Evolutionary conservation across 2,797 vertebrate genomes (phyloP), one percentile per base, ranked within the genome.

Genomic region (Scomberomorus guttatus): DNA sequence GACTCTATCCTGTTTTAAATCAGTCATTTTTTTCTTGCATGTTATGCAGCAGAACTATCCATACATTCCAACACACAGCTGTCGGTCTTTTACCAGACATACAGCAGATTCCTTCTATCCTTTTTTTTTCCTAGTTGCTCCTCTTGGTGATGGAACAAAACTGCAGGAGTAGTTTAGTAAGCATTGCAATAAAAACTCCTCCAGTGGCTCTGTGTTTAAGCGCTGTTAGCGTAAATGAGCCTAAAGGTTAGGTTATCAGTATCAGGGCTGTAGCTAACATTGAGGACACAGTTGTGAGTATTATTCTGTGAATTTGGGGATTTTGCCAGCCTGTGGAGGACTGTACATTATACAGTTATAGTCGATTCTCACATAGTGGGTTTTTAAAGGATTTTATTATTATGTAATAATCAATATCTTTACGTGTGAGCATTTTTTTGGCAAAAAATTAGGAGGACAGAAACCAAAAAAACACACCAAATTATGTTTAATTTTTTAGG

Each of bases 31-130:
- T 4, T 18, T 54, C 17, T 51, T 32, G 10, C 6, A 11, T 25
- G 18, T 46, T 50, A 13, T 9, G 29, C 42, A 42, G 15, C 18
- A 42, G 17, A 59, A 11, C 2, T 7, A 32, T 34, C 18, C 0
- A 6, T 4, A 48, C 20, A 71, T 18, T 54, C 14, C 17, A 34
- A 44, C 50, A 22, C 32, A 44, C 37, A 75, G 55, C 72, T 71
- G 66, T 24, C 17, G 1, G 20, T 51, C 14, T 61, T 12, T 14
- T 20, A 55, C 7, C 37, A 71, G 34, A 65, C 37, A 29, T 13
- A 27, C 20, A 18, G 24, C 15, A 34, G 25, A 60, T 59, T 69
- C 32, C 34, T 54, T n/a, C 18, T 6, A 3, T 50, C 2, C 13
- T 44, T 44, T 44, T 15, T 39, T 42, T 44, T 44, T 44, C 13